Conservation (phyloP, 1,140 invertebrate genomes). For the Pogonomyrmex barbatus region DNA sequence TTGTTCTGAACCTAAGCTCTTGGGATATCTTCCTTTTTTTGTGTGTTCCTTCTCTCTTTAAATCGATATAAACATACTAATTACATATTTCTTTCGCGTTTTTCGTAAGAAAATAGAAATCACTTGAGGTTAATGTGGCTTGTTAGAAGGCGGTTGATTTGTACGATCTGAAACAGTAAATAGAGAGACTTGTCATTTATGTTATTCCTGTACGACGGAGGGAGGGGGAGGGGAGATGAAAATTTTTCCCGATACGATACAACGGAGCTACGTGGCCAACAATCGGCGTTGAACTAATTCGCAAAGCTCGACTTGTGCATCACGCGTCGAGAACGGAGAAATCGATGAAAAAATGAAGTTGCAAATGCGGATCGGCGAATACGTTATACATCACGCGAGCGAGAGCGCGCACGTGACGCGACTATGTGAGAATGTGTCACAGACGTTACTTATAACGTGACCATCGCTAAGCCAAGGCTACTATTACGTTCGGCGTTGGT, state of each 20-base stretch:
- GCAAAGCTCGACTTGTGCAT: background rate
- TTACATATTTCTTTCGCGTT: conserved; percentile 83
- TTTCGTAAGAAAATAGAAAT: conserved; percentile 87
- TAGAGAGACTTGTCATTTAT: background rate
- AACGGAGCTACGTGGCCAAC: background rate
- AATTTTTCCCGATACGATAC: background rate
- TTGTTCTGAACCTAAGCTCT: conserved; percentile 80
- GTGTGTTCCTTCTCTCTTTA: conserved; percentile 67
- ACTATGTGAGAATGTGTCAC: conserved; percentile 76
- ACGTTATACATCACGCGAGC: conserved; percentile 64
- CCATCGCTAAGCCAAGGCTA: conserved; percentile 82
- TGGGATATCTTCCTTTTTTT: conserved; percentile 75
- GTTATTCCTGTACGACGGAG: background rate
- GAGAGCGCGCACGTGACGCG: conserved; percentile 72
- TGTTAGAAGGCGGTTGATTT: conserved; percentile 87
- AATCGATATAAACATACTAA: conserved; percentile 86
- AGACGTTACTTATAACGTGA: conserved; percentile 78
- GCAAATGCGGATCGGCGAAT: conserved; percentile 31
- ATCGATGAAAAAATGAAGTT: conserved; percentile 41
- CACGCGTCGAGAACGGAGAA: conserved; percentile 11
- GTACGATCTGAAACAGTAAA: conserved; percentile 85
- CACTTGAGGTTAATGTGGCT: conserved; percentile 87
- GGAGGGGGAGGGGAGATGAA: background rate
- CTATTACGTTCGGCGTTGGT: conserved; percentile 81
- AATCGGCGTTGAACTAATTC: background rate